Evolutionary conservation across 1,140 invertebrate species (phyloP), one percentile per base, ranked within the genome.

Genomic region (Semibalanus balanoides): DNA sequence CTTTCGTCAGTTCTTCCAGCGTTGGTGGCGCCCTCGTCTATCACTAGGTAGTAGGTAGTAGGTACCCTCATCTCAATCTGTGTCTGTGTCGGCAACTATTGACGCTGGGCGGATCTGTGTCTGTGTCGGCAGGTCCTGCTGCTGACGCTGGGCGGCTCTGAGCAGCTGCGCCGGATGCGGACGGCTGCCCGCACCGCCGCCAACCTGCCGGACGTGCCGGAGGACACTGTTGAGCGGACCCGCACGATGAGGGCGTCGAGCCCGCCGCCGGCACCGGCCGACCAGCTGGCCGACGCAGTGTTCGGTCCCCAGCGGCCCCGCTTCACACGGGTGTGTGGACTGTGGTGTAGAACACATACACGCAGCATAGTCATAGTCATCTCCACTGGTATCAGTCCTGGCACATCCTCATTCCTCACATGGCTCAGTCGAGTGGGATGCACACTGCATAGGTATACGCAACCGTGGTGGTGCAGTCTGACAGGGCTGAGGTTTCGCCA

Each of bases 171-270:
- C 51, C 51, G 51, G 51, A 7, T 64, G 51, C 51, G 51, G 51
- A 64, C 51, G 51, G 22, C 51, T 1, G 51, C 51, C 1, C 51
- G 51, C 51, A 19, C 51, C 51, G 51, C 51, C 51, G 51, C 51
- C 51, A 19, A 19, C 51, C 51, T 64, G 11, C 51, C 51, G 22
- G 51, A 64, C 51, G 51, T 64, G 7, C 51, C 51, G 7, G 95
- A 98, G 86, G 96, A 99, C 83, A 96, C 95, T 17, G 87, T 97
- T 78, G 93, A 97, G 86, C 91, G 98, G 19, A 92, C 94, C 0
- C 91, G 90, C 82, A 90, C 89, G 72, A 98, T 99, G 95, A 85
- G 96, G 81, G 92, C 97, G 0, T 95, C 95, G 75, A 97, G 95
- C 28, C 96, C 96, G 30, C 96, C 96, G 25, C 91, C 93, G 0